These are phyloP conservation scores for Protonibea diacanthus DNA, from an alignment of 2,797 vertebrate genomes.

Conservation along the genomic window DNA sequence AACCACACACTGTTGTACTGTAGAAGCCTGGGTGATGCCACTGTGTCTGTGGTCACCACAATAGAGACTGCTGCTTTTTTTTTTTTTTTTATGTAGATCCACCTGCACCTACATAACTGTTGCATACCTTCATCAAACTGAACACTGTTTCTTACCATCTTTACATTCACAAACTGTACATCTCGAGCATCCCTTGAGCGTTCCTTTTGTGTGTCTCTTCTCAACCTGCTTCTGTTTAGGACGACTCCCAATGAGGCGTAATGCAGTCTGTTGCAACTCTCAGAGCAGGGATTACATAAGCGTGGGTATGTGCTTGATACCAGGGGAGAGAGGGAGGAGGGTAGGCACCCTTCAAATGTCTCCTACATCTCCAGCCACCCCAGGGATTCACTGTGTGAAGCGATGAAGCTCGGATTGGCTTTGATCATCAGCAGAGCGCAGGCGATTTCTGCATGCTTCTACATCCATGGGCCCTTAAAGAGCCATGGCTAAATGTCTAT, in stretches of 20 bases:
- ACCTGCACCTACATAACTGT: constrained; percentile 32
- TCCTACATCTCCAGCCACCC: constrained; percentile 63
- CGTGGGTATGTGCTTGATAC: constrained; percentile 59
- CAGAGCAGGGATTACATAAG: constrained; percentile 77
- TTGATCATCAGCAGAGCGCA: constrained; percentile 75
- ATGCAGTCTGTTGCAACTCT: constrained; percentile 67
- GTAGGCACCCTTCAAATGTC: constrained; percentile 73
- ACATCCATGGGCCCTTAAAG: constrained; percentile 63
- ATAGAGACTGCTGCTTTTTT: constrained; percentile 30
- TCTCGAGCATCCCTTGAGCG: constrained; percentile 21
- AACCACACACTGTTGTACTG: constrained; percentile 49
- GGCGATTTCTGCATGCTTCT: constrained; percentile 63
- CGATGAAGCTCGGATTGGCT: constrained; percentile 74
- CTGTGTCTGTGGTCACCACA: constrained; percentile 50
- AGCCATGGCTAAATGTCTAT: constrained; percentile 63
- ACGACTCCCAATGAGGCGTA: constrained; percentile 47
- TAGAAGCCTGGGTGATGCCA: constrained; percentile 54
- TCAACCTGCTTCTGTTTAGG: constrained; percentile 49
- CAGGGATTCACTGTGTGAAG: constrained; percentile 62
- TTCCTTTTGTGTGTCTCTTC: constrained; percentile 18
- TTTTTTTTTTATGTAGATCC: constrained; percentile 29
- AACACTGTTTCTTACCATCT: not conserved
- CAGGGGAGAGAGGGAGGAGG: constrained; percentile 51
- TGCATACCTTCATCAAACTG: constrained; percentile 14
- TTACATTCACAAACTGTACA: constrained; percentile 11